Evolutionary conservation across 2,888 invertebrate genomes (phyloP).

Genomic region (Eulithis prunata): DNA sequence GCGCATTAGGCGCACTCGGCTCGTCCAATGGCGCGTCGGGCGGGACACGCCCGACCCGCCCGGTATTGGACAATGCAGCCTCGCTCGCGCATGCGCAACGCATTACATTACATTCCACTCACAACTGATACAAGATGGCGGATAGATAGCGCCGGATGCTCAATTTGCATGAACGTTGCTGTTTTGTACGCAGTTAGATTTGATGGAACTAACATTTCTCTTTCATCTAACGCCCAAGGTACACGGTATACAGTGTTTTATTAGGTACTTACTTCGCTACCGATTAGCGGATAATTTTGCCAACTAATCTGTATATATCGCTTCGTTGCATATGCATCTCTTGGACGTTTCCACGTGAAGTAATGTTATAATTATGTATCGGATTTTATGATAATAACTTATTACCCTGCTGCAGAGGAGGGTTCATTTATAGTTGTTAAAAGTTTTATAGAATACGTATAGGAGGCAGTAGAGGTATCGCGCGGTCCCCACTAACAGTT

Average conservation of each 20-base stretch:
- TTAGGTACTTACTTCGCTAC: neutral
- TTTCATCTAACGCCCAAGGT: conserved; percentile 11
- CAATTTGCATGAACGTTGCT: conserved; percentile 32
- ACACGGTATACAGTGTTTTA: conserved; percentile 9
- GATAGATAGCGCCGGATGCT: conserved; percentile 52
- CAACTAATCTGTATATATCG: conserved; percentile 3
- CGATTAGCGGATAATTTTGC: conserved; percentile 2
- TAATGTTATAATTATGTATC: neutral
- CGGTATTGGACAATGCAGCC: conserved; percentile 47
- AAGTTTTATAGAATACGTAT: too few relatives aligned
- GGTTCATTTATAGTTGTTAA: neutral
- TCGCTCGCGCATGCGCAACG: conserved; percentile 38
- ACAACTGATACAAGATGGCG: conserved; percentile 55
- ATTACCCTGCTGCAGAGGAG: neutral
- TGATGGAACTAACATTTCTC: conserved; percentile 18
- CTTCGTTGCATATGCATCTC: neutral
- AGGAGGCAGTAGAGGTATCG: too few relatives aligned
- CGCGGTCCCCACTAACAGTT: neutral
- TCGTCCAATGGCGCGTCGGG: conserved; percentile 45
- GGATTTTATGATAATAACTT: neutral
- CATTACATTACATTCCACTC: conserved; percentile 36
- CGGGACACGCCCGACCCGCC: conserved; percentile 33
- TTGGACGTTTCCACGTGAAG: neutral
- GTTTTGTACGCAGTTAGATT: conserved; percentile 9
- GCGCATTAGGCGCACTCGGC: conserved; percentile 29